A percentile compares a stretch with the other conserved stretches of the same genome.
These are phyloP conservation scores for Drosophila mojavensis DNA, from an alignment of 1,140 invertebrate species.

Conservation along the genomic window DNA sequence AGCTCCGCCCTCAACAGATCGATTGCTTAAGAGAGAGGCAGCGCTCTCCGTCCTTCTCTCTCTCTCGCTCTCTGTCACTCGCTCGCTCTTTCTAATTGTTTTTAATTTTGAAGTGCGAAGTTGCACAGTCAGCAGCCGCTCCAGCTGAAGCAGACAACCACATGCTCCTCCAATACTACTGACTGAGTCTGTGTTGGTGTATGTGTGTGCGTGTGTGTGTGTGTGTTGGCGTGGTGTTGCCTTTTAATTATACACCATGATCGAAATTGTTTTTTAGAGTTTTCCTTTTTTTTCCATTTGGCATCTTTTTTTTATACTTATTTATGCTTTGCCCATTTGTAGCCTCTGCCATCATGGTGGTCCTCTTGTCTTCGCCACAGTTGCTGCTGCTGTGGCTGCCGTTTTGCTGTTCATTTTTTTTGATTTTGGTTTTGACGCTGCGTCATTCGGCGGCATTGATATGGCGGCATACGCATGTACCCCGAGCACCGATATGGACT, in stretches of 20 bases:
- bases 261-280: conserved; percentile 75
- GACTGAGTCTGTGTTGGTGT: not conserved
- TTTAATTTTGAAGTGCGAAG: conserved; percentile 81
- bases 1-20: conserved; percentile 55
- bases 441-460: conserved; percentile 73
- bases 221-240: conserved; percentile 50
- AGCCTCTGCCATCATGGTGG: conserved; percentile 74
- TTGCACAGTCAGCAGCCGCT: conserved; percentile 70
- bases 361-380: conserved; percentile 70
- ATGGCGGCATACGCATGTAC: conserved; percentile 60
- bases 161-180: conserved; percentile 23
- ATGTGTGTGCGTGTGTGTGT: conserved; percentile 5
- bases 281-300: conserved; percentile 57
- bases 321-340: conserved; percentile 79
- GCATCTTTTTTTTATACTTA: conserved; percentile 66
- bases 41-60: conserved; percentile 34
- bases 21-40: conserved; percentile 5
- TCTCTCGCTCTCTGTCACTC: conserved; percentile 31
- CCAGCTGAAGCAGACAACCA: conserved; percentile 46
- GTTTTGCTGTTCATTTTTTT: conserved; percentile 78
- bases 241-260: conserved; percentile 82
- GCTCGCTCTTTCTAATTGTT: conserved; percentile 58
- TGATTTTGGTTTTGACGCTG: conserved; percentile 72
- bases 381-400: conserved; percentile 48
- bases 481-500: conserved; percentile 54